Conservation (phyloP, 2,888 invertebrate genomes). For the Euclidia mi region DNA sequence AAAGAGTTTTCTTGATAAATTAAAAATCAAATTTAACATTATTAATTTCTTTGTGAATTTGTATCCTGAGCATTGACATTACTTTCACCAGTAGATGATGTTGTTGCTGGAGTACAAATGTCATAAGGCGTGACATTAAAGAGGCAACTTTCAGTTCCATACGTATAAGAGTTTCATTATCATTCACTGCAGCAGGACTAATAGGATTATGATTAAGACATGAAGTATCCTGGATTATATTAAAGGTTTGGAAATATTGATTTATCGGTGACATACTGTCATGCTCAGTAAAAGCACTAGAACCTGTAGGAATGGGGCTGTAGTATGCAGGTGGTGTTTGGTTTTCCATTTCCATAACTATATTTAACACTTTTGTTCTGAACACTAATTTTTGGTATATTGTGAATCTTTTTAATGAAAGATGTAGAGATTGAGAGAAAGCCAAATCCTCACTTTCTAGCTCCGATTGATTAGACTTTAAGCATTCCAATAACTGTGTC, state of each 20-base stretch:
- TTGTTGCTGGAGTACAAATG: too few relatives aligned
- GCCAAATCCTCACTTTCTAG: constrained; percentile 1
- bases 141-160: background rate
- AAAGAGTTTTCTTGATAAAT: too few relatives aligned
- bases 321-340: too few relatives aligned
- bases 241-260: background rate
- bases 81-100: too few relatives aligned
- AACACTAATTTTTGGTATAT: constrained; percentile 4
- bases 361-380: background rate
- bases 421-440: constrained; percentile 6
- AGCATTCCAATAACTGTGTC: background rate
- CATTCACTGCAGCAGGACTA: background rate
- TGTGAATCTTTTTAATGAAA: constrained; percentile 1
- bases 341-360: constrained; percentile 5
- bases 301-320: too few relatives aligned
- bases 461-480: constrained; percentile 1
- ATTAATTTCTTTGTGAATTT: too few relatives aligned
- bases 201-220: background rate
- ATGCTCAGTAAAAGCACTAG: background rate
- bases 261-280: background rate
- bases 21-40: too few relatives aligned
- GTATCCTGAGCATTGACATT: too few relatives aligned
- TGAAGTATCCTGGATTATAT: background rate
- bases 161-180: background rate
- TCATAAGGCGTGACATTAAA: too few relatives aligned